Conservation (phyloP, 2,888 invertebrate genomes). For the Tetrapedia diversipes region DNA sequence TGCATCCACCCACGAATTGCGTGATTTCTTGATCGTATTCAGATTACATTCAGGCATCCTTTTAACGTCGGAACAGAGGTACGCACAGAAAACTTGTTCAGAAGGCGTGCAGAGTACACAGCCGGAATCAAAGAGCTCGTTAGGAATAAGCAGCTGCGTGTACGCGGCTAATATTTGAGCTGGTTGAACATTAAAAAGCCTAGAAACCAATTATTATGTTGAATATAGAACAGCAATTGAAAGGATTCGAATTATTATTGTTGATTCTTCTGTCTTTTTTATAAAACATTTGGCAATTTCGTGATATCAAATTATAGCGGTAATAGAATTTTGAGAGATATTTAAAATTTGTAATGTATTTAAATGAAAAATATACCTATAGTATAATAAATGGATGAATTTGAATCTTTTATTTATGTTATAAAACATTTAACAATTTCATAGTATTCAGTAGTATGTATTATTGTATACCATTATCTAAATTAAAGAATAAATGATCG, state of each 20-base stretch:
- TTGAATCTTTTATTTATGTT: too few species aligned
- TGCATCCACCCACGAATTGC: slow-evolving; percentile 76
- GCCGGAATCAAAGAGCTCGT: slow-evolving; percentile 60
- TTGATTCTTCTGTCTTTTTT: not conserved
- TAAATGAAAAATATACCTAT: too few species aligned
- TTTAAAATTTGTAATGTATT: too few species aligned
- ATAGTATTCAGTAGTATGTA: too few species aligned
- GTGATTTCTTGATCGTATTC: slow-evolving; percentile 71
- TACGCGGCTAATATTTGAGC: slow-evolving; percentile 47
- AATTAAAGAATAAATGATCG: too few species aligned
- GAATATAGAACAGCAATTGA: not conserved
- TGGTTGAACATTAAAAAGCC: not conserved
- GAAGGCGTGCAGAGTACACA: slow-evolving; percentile 39
- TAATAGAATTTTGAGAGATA: too few species aligned
- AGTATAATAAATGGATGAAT: too few species aligned
- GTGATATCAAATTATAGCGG: too few species aligned
- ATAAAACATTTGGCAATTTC: too few species aligned
- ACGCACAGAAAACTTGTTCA: slow-evolving; percentile 32
- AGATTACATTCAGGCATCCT: slow-evolving; percentile 72
- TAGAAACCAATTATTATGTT: slow-evolving; percentile 14
- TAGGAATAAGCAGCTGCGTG: slow-evolving; percentile 68
- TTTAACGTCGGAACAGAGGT: slow-evolving; percentile 50
- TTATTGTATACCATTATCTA: too few species aligned
- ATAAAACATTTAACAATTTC: too few species aligned
- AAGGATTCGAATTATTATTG: not conserved